Base-by-base conservation (phyloP, 1,140 invertebrate genomes). In the Trachymyrmex cornetzi region DNA sequence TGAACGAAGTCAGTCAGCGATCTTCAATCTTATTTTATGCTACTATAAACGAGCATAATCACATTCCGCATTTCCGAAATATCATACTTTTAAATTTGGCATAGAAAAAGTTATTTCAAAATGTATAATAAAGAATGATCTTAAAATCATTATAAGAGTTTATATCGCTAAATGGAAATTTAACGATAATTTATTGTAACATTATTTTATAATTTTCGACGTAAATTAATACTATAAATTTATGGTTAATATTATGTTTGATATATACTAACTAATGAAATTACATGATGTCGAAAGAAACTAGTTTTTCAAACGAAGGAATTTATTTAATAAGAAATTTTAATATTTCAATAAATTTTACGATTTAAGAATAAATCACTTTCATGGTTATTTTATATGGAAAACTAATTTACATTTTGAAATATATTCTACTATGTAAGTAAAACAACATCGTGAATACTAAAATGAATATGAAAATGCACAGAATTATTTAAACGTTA, bases 401-500 rank as follows among this genome's bases (percentile, higher is more conserved):
- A 30, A 19, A 57, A 44, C 55, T 71, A 57, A 72, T 72, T 72
- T 81, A 30, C 75, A 79, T 81, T 44, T 66, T n/a, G 19, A 27
- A 7, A 81, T 71, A 79, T 79, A 63, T 55, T 55, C 34, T 38
- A 69, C 30, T 27, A 19, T 7, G 27, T 44, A 44, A 44, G 19
- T 48, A 64, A 27, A 57, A 71, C 50, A 57, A 34, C 50, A 71
- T 57, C 34, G 19, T 81, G 57, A 77, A 77, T 77, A 77, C 38
- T 63, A 57, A 79, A 64, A 27, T 81, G 30, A 81, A 44, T 44
- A 44, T 44, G 64, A 71, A 71, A 81, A 81, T 71, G 38, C 16
- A 57, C 22, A 16, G 27, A 11, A 81, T 81, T 81, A 81, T 53
- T 81, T 80, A 69, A 57, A 50, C 50, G 22, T 81, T 71, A 71